phyloP scores from a whole-genome alignment of 2,113 vertebrate genomes.

The Thalassarche chlororhynchos region DNA sequence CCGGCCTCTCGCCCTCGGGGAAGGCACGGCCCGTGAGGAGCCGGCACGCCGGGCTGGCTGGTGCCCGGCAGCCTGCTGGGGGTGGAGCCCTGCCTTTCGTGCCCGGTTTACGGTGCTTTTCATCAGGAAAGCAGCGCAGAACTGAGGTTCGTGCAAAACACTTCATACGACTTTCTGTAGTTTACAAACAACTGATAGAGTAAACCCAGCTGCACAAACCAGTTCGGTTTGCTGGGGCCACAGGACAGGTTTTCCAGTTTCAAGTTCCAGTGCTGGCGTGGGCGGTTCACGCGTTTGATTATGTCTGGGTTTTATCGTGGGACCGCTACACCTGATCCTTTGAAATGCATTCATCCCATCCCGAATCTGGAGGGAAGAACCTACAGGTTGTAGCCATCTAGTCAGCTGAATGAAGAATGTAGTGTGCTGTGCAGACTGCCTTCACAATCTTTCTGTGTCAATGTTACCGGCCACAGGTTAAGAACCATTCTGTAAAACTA shows the following conservation, averaged over 20 bases:
- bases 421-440: fast-evolving
- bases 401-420: fast-evolving
- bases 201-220: neutral
- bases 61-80: too few relatives aligned
- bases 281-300: fast-evolving
- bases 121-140: neutral
- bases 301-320: fast-evolving
- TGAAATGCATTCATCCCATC: fast-evolving
- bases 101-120: neutral
- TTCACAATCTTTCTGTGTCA: fast-evolving
- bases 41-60: neutral
- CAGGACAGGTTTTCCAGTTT: neutral
- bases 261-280: fast-evolving
- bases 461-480: neutral
- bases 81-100: too few relatives aligned
- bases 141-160: neutral
- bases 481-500: neutral
- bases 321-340: fast-evolving
- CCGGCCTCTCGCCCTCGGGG: too few relatives aligned
- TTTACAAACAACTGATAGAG: fast-evolving
- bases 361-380: fast-evolving
- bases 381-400: fast-evolving
- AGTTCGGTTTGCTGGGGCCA: neutral
- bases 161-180: fast-evolving
- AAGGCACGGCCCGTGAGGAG: neutral